Base-by-base conservation (phyloP, 92 coral and sea anemone species). In the Montipora capitata region DNA sequence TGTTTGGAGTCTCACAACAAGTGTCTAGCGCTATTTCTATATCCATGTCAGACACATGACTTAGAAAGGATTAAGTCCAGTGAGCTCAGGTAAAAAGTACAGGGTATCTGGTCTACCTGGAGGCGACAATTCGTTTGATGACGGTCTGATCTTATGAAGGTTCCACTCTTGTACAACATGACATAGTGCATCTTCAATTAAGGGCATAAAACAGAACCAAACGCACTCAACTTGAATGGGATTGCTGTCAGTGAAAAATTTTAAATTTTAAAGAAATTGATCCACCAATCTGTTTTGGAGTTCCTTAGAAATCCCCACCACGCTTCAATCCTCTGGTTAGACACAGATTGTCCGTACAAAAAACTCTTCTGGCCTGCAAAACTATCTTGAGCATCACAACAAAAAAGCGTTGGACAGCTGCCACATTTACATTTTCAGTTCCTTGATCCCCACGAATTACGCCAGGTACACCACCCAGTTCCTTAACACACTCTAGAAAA, bases 371-470 rank as follows among this genome's bases (percentile, higher is more conserved):
- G 15, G 64, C 64, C 64, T 6, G 64, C 64, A 58, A 58, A 58
- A 58, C 11, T 14, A 13, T 58, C 64, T 58, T 58, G 17, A n/a
- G 13, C 64, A 58, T 58, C 20, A 13, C n/a, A 1, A 13, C 64
- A n/a, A 58, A 58, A 58, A 58, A 58, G 64, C 64, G 16, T 14
- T 58, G 52, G 5, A 45, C 9, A 45, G 52, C 52, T 45, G 52
- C 52, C 52, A 45, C 52, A 45, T 45, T 45, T 4, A 58, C 93
- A 20, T 91, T 91, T 77, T 91, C 94, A 7, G 94, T 91, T 43
- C 94, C 89, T 67, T 68, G 93, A 69, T 93, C 91, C 14, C 89
- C 74, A 27, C 52, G 35, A 48, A 93, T 74, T 91, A 88, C 7
- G 48, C 71, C 4, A 91, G 94, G 86, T 91, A 90, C 17, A 91